A percentile compares a stretch with the other conserved stretches of the same genome.
Conservation (phyloP, 2,113 vertebrate species). For the Nothobranchius furzeri region DNA sequence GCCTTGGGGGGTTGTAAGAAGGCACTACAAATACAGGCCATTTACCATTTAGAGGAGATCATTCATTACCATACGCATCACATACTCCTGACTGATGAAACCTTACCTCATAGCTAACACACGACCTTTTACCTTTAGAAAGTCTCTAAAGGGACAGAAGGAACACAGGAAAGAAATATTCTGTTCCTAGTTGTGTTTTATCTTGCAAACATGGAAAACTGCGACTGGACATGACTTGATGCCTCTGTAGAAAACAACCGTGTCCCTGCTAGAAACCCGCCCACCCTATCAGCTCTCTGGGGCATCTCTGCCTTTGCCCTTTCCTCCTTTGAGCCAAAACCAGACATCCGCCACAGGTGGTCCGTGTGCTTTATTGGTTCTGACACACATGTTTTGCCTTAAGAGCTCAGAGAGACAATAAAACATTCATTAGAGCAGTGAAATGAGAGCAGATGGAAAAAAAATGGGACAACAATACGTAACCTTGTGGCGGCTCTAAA, state of each 20-base stretch:
- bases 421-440: constrained; percentile 68
- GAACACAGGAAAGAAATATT: too few species aligned
- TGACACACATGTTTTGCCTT: constrained; percentile 68
- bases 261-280: neutral
- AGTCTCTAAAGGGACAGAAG: too few species aligned
- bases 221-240: constrained; percentile 10
- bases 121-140: too few species aligned
- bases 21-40: too few species aligned
- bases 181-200: too few species aligned
- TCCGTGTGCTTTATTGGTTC: constrained; percentile 67
- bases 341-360: constrained; percentile 71
- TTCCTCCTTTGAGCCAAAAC: constrained; percentile 64
- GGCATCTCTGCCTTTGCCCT: constrained; percentile 71
- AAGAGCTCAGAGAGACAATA: constrained; percentile 73
- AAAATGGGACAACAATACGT: constrained; percentile 55
- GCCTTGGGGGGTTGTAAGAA: too few species aligned
- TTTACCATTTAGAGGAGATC: too few species aligned
- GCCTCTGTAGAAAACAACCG: constrained; percentile 3
- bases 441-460: constrained; percentile 43
- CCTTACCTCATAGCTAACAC: too few species aligned
- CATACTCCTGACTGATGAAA: too few species aligned
- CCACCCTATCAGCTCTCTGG: constrained; percentile 41
- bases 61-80: too few species aligned
- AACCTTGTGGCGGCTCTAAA: constrained; percentile 60
- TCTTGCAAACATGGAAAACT: neutral